phyloP scores from a whole-genome alignment of 2,113 vertebrate genomes.

The Australoheros scitulus region DNA sequence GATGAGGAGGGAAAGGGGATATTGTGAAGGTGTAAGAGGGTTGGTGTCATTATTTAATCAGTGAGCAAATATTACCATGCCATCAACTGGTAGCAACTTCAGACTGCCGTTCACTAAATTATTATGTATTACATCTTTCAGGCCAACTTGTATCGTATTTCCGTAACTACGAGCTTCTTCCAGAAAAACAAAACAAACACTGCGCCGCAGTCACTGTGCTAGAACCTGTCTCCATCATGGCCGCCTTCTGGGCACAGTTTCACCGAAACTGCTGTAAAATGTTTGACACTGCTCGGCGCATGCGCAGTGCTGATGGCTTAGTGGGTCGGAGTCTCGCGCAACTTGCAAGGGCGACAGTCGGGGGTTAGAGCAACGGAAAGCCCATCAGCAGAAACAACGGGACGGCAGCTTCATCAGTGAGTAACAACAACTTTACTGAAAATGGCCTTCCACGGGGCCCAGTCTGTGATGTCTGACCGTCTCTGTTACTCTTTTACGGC shows the following conservation, averaged over 20 bases:
- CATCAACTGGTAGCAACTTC: too few relatives aligned
- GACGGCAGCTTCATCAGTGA: conserved; percentile 50
- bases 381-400: conserved; percentile 49
- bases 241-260: not conserved
- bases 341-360: conserved; percentile 29
- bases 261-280: not conserved
- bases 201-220: not conserved
- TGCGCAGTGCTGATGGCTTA: conserved; percentile 47
- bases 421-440: conserved; percentile 32
- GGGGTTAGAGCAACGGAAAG: conserved; percentile 56
- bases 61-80: too few relatives aligned
- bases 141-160: not conserved
- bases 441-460: accelerated
- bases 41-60: too few relatives aligned
- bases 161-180: not conserved
- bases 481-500: not conserved
- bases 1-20: too few relatives aligned
- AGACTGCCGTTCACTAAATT: not conserved
- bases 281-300: not conserved
- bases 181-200: not conserved
- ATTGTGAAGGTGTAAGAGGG: too few relatives aligned
- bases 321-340: conserved; percentile 36
- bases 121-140: not conserved
- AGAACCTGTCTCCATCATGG: conserved; percentile 42
- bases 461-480: not conserved